These are phyloP conservation scores for Oscheius sp. DNA, from an alignment of 2,888 invertebrate genomes.

Conservation along the genomic window DNA sequence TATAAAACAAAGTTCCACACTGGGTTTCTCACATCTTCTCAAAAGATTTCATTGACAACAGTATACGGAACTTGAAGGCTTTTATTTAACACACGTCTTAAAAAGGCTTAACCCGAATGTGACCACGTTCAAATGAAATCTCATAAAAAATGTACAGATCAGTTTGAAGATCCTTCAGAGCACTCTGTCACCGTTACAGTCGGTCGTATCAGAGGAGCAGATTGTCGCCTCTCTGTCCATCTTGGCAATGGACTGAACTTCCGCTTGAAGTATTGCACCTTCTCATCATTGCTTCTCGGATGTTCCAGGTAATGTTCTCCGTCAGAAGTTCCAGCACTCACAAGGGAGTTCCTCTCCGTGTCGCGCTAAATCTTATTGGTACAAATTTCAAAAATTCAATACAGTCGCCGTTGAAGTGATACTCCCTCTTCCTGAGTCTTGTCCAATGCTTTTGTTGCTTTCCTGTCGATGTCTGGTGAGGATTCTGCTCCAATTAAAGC, in stretches of 20 bases:
- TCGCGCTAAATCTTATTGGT: conserved; percentile 1
- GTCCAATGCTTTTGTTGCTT: conserved; percentile 23
- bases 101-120: conserved; percentile 7
- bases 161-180: conserved; percentile 25
- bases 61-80: too few relatives aligned
- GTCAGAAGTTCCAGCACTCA: conserved; percentile 24
- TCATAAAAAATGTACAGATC: not conserved
- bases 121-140: conserved; percentile 10
- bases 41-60: too few relatives aligned
- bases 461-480: conserved; percentile 28
- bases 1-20: too few relatives aligned
- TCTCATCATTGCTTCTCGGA: conserved; percentile 12
- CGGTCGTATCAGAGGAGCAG: conserved; percentile 28
- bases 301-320: conserved; percentile 14
- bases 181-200: conserved; percentile 26
- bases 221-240: conserved; percentile 23
- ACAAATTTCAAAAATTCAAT: not conserved
- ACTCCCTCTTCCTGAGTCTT: conserved; percentile 57
- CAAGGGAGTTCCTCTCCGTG: conserved; percentile 28
- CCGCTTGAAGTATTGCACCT: conserved; percentile 7
- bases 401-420: conserved; percentile 50
- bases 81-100: too few relatives aligned
- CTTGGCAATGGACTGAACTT: conserved; percentile 27
- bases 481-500: conserved; percentile 31
- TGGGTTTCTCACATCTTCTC: too few relatives aligned